These are phyloP conservation scores for Cirrhinus mrigala DNA, from an alignment of 2,797 vertebrate genomes.

Conservation along the genomic window DNA sequence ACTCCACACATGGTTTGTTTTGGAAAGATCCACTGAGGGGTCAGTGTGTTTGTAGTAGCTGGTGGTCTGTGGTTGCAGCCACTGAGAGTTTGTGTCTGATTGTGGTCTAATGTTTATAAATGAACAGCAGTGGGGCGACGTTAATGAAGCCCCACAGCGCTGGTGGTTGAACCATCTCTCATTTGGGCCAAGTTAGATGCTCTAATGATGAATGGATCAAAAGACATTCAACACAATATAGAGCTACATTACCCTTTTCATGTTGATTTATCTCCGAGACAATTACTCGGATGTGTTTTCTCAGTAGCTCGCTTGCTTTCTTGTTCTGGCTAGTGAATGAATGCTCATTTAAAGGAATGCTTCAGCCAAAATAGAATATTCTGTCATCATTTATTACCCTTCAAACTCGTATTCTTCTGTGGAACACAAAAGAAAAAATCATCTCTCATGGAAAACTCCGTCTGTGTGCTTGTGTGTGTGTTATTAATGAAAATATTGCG, in stretches of 20 bases:
- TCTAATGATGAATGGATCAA: constrained; percentile 22
- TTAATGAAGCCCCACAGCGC: constrained; percentile 18
- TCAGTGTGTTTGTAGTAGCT: constrained; percentile 30
- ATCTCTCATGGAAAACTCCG: background rate
- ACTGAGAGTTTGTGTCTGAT: constrained; percentile 41
- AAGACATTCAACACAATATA: constrained; percentile 24
- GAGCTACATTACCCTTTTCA: constrained; percentile 38
- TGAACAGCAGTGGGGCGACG: constrained; percentile 25
- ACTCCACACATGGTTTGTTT: constrained; percentile 31
- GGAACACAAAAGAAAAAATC: constrained; percentile 20
- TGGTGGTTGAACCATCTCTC: constrained; percentile 16
- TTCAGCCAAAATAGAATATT: constrained; percentile 40
- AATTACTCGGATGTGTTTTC: constrained; percentile 17
- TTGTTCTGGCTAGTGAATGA: constrained; percentile 46
- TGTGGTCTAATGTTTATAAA: constrained; percentile 37
- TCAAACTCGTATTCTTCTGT: constrained; percentile 7
- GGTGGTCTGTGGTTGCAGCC: constrained; percentile 30
- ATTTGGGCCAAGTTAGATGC: background rate
- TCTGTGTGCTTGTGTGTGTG: constrained; percentile 15
- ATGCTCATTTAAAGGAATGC: constrained; percentile 38
- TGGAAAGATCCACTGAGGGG: constrained; percentile 26
- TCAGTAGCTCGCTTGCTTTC: constrained; percentile 25
- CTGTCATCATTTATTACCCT: constrained; percentile 1
- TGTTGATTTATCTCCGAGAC: constrained; percentile 43
- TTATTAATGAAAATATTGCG: constrained; percentile 7